Conservation (phyloP, 2,888 invertebrate genomes). For the Halictus ligatus region DNA sequence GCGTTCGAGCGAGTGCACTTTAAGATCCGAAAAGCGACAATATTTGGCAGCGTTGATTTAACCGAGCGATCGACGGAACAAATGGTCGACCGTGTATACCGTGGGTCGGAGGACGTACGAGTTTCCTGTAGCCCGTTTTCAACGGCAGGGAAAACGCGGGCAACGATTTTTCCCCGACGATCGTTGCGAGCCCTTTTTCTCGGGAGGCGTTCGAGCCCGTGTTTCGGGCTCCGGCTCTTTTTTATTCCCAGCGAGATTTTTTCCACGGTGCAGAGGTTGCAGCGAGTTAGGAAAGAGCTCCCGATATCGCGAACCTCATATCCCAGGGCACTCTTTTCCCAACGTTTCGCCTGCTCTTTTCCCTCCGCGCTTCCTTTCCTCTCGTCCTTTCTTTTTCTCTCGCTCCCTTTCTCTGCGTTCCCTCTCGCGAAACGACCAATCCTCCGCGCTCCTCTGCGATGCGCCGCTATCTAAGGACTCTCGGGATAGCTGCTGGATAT, state of each 20-base stretch:
- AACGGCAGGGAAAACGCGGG: not conserved
- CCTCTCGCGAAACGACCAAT: conserved; percentile 63
- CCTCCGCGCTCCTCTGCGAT: conserved; percentile 41
- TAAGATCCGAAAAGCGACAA: not conserved
- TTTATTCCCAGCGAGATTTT: conserved; percentile 7
- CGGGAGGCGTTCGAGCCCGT: conserved; percentile 16
- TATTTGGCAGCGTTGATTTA: conserved; percentile 7
- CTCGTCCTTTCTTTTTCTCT: conserved; percentile 1
- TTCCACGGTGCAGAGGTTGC: conserved; percentile 56
- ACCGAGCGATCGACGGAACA: not conserved
- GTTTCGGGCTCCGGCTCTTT: conserved; percentile 32
- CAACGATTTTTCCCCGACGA: conserved; percentile 38
- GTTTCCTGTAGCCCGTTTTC: not conserved
- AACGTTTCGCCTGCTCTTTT: conserved; percentile 25
- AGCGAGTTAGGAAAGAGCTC: conserved; percentile 63
- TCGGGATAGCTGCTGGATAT: conserved; percentile 55
- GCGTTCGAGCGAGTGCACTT: not conserved
- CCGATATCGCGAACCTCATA: conserved; percentile 69
- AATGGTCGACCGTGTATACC: not conserved
- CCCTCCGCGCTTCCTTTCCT: not conserved
- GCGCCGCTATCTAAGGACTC: conserved; percentile 60
- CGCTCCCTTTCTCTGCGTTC: conserved; percentile 40
- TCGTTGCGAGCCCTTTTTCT: conserved; percentile 36
- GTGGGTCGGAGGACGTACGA: not conserved
- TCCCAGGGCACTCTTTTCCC: conserved; percentile 68